phyloP scores from a whole-genome alignment of 2,888 invertebrate species.

The Drosophila paracracens region DNA sequence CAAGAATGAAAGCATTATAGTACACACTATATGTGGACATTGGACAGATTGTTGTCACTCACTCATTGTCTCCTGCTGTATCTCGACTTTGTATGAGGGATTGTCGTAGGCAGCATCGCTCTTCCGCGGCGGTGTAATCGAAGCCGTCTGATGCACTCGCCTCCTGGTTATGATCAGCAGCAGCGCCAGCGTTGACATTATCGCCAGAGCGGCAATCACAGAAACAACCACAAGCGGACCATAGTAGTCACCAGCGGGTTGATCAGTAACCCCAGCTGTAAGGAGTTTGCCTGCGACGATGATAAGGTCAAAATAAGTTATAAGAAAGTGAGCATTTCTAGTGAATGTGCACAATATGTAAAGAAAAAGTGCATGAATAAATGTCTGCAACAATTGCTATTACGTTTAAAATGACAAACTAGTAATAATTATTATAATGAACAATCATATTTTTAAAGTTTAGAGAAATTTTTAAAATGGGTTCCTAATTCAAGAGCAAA shows the following conservation, averaged over 20 bases:
- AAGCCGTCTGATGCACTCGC: conserved; percentile 89
- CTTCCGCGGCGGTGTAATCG: conserved; percentile 92
- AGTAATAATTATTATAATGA: not conserved
- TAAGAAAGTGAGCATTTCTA: not conserved
- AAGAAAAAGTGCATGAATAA: not conserved
- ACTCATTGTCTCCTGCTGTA: conserved; percentile 97
- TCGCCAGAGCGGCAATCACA: conserved; percentile 93
- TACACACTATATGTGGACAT: not conserved
- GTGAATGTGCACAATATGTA: not conserved
- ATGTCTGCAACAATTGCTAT: too few species aligned
- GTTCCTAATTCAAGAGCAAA: not conserved
- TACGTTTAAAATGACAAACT: not conserved
- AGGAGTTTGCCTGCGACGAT: conserved; percentile 86
- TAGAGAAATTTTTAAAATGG: not conserved
- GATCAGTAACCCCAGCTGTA: conserved; percentile 82
- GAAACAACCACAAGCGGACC: conserved; percentile 95
- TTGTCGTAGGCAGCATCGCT: conserved; percentile 96
- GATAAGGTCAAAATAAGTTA: not conserved
- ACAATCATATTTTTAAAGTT: not conserved
- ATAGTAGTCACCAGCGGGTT: conserved; percentile 90
- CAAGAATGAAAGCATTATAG: conserved; percentile 2
- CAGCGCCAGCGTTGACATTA: conserved; percentile 92
- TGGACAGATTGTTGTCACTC: conserved; percentile 68
- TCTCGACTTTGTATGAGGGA: conserved; percentile 96
- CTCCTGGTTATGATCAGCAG: conserved; percentile 92